Base-by-base conservation (phyloP, 2,113 vertebrate genomes). In the Tachuris rubrigastra region DNA sequence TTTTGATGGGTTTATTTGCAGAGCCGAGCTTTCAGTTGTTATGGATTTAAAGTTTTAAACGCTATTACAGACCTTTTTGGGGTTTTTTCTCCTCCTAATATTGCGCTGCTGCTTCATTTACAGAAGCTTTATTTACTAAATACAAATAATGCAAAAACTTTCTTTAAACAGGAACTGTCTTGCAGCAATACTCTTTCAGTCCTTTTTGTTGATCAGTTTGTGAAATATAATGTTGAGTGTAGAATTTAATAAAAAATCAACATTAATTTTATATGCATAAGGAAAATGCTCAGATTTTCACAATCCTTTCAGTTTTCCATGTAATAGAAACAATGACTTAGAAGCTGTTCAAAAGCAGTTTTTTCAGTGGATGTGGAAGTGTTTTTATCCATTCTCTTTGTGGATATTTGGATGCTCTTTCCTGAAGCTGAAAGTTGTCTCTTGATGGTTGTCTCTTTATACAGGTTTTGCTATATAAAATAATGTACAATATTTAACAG, bases 11-110 rank as follows among this genome's bases (percentile, higher is more conserved):
- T 94, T 97, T 95, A 85, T 97, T 96, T 97, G 85, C 95, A 95
- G 95, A 97, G 93, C 58, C 79, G 91, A 95, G 91, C 93, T 97
- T 97, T 96, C 86, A 18, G 53, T 16, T 98, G 95, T 96, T 96
- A 88, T 93, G 95, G 88, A 85, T 78, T 63, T 95, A 84, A 96
- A 95, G 63, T 85, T 90, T 95, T 90, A 95, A 95, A 95, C 66
- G 52, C 80, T 83, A 59, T 95, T 88, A 72, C 59, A 72, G 60
- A 66, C 62, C 56, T 94, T 93, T 89, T 83, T 24, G 9, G 46
- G 17, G 6, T 27, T 69, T 56, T 58, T 49, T 30, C 31, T 31
- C 1, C 66, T 71, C 35, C 56, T 88, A 85, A n/a, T 97, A 62
- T 69, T 94, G 73, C 0, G 9, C 94, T 93, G 72, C 90, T 72